phyloP scores from a whole-genome alignment of 2,797 vertebrate species.

The Pantherophis alleghaniensis region DNA sequence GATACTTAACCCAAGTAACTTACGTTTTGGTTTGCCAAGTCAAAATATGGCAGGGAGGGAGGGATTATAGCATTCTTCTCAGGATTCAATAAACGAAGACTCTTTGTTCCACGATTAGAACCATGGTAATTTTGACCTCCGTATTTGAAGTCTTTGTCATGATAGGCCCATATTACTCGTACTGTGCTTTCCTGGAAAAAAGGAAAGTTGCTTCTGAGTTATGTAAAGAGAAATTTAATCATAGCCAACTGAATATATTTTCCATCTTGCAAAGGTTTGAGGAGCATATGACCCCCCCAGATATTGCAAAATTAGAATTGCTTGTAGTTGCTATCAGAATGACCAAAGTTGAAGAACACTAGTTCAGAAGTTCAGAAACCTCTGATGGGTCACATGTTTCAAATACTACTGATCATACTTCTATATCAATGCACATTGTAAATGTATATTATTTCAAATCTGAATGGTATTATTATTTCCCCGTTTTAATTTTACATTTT shows the following conservation, averaged over 20 bases:
- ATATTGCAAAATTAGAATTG: neutral
- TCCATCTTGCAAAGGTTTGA: neutral
- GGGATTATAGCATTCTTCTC: conserved; percentile 65
- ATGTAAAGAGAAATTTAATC: neutral
- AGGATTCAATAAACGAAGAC: conserved; percentile 80
- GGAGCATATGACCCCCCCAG: neutral
- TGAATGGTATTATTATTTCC: neutral
- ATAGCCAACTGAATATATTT: neutral
- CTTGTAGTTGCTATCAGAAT: neutral
- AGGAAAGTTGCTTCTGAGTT: neutral
- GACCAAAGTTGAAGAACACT: neutral
- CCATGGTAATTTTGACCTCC: conserved; percentile 79
- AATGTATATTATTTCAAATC: neutral
- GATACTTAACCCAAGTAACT: conserved; percentile 59
- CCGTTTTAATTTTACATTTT: neutral
- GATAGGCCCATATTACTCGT: conserved; percentile 86
- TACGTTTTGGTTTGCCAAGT: conserved; percentile 81
- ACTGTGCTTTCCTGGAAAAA: conserved; percentile 79
- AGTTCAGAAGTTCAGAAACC: neutral
- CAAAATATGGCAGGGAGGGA: conserved; percentile 68
- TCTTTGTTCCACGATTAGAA: conserved; percentile 81
- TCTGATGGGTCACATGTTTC: neutral
- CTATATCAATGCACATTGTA: neutral
- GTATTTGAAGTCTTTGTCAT: conserved; percentile 76
- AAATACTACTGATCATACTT: neutral